Evolutionary conservation across 2,888 invertebrate species (phyloP).

Genomic region (Conchocele bisecta): DNA sequence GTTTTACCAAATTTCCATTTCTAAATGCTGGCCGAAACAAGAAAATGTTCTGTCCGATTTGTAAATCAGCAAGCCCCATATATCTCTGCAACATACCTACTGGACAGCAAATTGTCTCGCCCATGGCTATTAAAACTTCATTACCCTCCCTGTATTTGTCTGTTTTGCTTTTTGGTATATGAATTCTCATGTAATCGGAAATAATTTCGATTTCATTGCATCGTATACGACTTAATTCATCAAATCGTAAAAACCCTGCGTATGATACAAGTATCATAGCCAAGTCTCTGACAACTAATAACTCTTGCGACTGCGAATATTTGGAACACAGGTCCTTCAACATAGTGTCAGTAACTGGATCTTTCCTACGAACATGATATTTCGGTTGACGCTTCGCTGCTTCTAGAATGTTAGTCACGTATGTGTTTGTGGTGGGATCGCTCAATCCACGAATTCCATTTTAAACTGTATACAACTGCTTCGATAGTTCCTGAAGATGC

Average conservation of each 20-base stretch:
- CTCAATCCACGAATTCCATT: background rate
- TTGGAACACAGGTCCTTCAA: constrained; percentile 10
- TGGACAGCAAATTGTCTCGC: background rate
- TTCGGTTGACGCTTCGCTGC: background rate
- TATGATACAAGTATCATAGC: constrained; percentile 13
- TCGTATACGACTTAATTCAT: constrained; percentile 15
- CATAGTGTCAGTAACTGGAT: constrained; percentile 5
- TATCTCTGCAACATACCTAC: background rate
- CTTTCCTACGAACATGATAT: constrained; percentile 3
- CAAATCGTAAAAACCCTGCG: constrained; percentile 18
- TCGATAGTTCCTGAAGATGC: background rate
- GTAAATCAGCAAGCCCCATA: background rate
- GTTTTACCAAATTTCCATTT: background rate
- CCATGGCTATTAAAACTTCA: background rate
- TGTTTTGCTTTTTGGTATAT: constrained; percentile 6
- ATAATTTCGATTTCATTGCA: background rate
- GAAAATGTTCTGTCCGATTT: background rate
- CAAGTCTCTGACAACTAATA: constrained; percentile 11
- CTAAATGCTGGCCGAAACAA: background rate
- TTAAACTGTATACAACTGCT: background rate
- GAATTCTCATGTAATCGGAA: background rate
- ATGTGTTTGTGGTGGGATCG: background rate
- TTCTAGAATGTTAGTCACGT: background rate
- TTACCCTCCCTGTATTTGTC: constrained; percentile 9
- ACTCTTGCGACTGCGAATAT: constrained; percentile 1